A percentile compares a stretch with the other conserved stretches of the same genome.
phyloP scores from a whole-genome alignment of 2,888 invertebrate genomes.

The Agapostemon virescens region DNA sequence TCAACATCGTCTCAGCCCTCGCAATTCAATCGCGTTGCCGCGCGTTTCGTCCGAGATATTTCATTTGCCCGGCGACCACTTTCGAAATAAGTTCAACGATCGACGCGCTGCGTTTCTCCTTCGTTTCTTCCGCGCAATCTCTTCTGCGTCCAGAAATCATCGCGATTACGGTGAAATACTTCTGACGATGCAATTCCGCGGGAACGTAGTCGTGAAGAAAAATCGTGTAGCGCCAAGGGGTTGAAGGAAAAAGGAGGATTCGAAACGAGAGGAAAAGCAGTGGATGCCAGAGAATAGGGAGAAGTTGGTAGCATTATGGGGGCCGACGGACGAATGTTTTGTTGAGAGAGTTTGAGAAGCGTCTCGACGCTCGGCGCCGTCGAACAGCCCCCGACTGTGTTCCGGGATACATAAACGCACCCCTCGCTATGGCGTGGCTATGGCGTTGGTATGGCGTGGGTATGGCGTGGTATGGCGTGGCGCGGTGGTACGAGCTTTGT shows the following conservation, averaged over 20 bases:
- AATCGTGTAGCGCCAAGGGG: neutral
- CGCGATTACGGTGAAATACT: neutral
- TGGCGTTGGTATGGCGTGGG: neutral
- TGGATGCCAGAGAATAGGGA: neutral
- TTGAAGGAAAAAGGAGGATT: neutral
- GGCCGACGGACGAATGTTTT: constrained; percentile 47
- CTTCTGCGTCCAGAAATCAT: neutral
- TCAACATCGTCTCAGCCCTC: neutral
- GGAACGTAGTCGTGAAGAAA: neutral
- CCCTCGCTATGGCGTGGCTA: constrained; percentile 30
- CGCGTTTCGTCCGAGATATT: neutral
- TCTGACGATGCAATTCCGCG: neutral
- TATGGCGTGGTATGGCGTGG: neutral
- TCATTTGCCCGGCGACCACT: neutral
- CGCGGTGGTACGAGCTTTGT: constrained; percentile 51
- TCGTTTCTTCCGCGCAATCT: neutral
- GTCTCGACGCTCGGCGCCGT: constrained; percentile 62
- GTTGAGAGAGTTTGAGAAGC: constrained; percentile 55
- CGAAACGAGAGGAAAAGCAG: neutral
- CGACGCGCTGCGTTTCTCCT: neutral
- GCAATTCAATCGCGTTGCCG: neutral
- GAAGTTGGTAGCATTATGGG: constrained; percentile 32
- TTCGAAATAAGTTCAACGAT: neutral
- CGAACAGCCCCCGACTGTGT: constrained; percentile 25
- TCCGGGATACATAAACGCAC: constrained; percentile 50